Evolutionary conservation across 2,113 vertebrate genomes (phyloP).

Genomic region (Oenanthe oenanthe): DNA sequence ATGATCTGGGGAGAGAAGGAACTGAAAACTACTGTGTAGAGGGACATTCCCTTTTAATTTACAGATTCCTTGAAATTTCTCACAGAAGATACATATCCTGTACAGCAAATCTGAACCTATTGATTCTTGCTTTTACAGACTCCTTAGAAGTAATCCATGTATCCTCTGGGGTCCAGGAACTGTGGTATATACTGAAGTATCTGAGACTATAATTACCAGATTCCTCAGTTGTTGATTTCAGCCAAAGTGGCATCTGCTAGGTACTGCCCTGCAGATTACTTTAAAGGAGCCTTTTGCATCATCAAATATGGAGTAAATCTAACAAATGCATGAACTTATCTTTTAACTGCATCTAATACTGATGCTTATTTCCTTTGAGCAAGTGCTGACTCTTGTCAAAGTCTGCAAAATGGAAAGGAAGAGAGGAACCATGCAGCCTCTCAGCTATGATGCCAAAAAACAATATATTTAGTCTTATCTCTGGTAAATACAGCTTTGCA

Average conservation of each 20-base stretch:
- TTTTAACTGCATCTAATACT: background rate
- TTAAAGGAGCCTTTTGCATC: background rate
- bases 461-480: background rate
- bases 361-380: background rate
- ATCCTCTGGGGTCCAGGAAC: background rate
- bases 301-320: background rate
- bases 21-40: background rate
- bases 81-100: background rate
- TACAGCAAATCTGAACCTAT: background rate
- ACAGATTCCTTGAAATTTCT: background rate
- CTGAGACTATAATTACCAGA: background rate
- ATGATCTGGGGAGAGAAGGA: background rate
- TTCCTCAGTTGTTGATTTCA: background rate
- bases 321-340: background rate
- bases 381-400: background rate
- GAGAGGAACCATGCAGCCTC: background rate
- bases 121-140: background rate
- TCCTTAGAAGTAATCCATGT: background rate
- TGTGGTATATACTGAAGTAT: too few relatives aligned
- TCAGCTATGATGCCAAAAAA: conserved; percentile 8
- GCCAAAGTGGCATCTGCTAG: background rate
- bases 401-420: conserved; percentile 9
- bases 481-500: background rate
- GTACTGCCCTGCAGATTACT: background rate
- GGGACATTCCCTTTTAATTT: background rate